Base-by-base conservation (phyloP, 92 coral and sea anemone species). In the Palythoa caribaeorum region DNA sequence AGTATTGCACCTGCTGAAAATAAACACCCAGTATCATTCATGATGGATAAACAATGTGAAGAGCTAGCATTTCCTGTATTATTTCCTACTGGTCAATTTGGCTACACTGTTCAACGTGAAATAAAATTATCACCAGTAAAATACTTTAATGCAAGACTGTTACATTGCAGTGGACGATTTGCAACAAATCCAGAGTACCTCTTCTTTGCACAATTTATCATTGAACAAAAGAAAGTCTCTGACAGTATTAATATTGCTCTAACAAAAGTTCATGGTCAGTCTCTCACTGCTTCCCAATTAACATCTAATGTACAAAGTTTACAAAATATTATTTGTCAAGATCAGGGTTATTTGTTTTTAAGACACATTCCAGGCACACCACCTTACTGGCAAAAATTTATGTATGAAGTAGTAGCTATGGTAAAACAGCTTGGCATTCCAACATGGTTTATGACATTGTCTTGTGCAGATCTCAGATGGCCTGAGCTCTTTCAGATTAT, bases 381-480 rank as follows among this genome's bases (percentile, higher is more conserved):
- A 60, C 68, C 68, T 16, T 60, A 60, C 19, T 60, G 68, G 68
- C 68, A 60, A 60, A 60, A 60, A 60, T 60, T 60, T 15, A 60
- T 60, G 68, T 60, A 60, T 60, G 68, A 60, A 60, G 68, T 60
- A 60, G 68, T 60, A 60, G 68, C 68, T 60, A 60, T 80, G 89
- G 80, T 60, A 17, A 60, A 60, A 60, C 68, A 60, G 68, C 68
- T 15, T 60, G 68, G 68, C 19, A 60, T 60, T 13, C 68, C 68
- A 60, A 60, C 68, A 60, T 60, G 68, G 68, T 60, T 60, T 15
- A 60, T 60, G 68, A 60, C 68, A 60, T 60, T 60, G 35, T 20
- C 84, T 91, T 53, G 86, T 90, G 62, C 84, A 89, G 93, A 86
- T 79, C 44, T 19, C 62, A 15, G 89, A 89, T 77, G 77, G 86